Evolutionary conservation across 1,140 invertebrate genomes (phyloP), one percentile per base, ranked within the genome.

Genomic region (Dermatophagoides farinae): DNA sequence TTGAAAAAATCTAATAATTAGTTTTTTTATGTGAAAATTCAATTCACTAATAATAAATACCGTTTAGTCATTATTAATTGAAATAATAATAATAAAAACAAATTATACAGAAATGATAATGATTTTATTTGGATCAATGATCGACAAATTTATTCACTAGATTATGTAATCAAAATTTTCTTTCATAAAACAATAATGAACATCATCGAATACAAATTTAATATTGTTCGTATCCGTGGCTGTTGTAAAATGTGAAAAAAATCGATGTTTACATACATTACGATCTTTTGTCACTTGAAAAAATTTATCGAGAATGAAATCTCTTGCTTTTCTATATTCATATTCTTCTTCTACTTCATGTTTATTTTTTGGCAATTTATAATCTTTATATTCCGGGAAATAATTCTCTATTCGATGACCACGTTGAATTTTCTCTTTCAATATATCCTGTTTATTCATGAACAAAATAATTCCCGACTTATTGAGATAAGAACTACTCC

Each of bases 361-460:
- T 12, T 12, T 41, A 23, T 12, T 50, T 8, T 31, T 31, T 16
- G 54, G 6, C 14, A 39, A 8, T 50, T 40, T 46, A 66, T 77
- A 84, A 20, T 75, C 63, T 37, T 70, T 64, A 65, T 79, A 85
- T 39, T 80, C 74, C 1, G 80, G 80, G 71, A 83, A 84, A 70
- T 82, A 79, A 1, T 77, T 70, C 9, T 73, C 76, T 49, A 84
- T 75, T 51, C 71, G 71, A 61, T 74, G 74, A n/a, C 83, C 82
- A 41, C 77, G 76, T 25, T 76, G 67, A 25, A 86, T 75, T 70
- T 87, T 88, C 18, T 77, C 75, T 65, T 80, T 74, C 41, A 88
- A 71, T 4, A 85, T 73, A 70, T 88, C 85, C 68, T 85, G 84
- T 68, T 87, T 87, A 71, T 87, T 87, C 12, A 87, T 72, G 70